phyloP scores from a whole-genome alignment of 2,888 invertebrate genomes.

The Galerucella nymphaeae region DNA sequence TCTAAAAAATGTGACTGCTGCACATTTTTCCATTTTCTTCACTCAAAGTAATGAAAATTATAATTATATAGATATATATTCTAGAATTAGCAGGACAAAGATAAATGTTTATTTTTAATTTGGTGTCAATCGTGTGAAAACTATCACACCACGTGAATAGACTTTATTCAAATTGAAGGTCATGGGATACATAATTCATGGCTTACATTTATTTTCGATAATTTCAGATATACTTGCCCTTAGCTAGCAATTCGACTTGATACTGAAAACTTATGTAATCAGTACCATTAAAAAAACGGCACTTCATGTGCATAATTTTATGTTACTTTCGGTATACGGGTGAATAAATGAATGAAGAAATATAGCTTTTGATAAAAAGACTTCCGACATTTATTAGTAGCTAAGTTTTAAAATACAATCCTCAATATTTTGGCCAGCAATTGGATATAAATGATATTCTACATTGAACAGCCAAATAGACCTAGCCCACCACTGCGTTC shows the following conservation, averaged over 20 bases:
- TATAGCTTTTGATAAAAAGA: not conserved
- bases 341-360: not conserved
- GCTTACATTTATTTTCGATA: not conserved
- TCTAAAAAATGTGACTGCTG: too few species aligned
- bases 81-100: not conserved
- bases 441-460: too few species aligned
- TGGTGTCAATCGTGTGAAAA: conserved; percentile 15
- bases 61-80: not conserved
- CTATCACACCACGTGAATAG: conserved; percentile 1
- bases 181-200: conserved; percentile 17
- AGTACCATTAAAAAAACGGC: not conserved
- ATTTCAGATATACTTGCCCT: conserved; percentile 12
- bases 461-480: too few species aligned
- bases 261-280: conserved; percentile 11
- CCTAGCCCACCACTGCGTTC: too few species aligned
- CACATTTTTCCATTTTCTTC: too few species aligned
- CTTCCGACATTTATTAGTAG: not conserved
- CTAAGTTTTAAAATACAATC: too few species aligned
- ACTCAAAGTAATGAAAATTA: too few species aligned
- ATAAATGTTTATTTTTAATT: not conserved
- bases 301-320: conserved; percentile 2
- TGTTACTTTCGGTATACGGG: conserved; percentile 5
- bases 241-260: conserved; percentile 1
- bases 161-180: conserved; percentile 13
- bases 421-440: too few species aligned